phyloP scores from a whole-genome alignment of 2,888 invertebrate species.

The Campaea margaritaria region DNA sequence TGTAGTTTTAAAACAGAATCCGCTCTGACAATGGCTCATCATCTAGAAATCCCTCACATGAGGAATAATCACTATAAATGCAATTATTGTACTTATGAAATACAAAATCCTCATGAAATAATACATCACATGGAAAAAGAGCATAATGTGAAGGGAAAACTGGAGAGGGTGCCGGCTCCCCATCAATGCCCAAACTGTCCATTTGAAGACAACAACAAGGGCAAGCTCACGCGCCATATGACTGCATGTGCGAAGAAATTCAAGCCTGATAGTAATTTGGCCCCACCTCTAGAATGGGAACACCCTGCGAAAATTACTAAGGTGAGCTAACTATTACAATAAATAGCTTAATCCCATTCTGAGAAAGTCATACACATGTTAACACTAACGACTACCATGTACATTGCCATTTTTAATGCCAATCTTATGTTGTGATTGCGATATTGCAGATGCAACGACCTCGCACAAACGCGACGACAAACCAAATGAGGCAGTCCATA shows the following conservation, averaged over 20 bases:
- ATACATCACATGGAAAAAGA: slow-evolving; percentile 96
- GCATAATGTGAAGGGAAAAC: slow-evolving; percentile 92
- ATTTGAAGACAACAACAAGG: slow-evolving; percentile 97
- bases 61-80: slow-evolving; percentile 94
- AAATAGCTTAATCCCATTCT: too few species aligned
- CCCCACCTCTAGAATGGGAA: slow-evolving; percentile 96
- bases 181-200: slow-evolving; percentile 97
- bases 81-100: slow-evolving; percentile 92
- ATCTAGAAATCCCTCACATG: slow-evolving; percentile 96
- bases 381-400: too few species aligned
- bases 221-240: slow-evolving; percentile 94
- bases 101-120: slow-evolving; percentile 94
- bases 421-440: neutral
- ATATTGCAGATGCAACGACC: slow-evolving; percentile 24
- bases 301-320: slow-evolving; percentile 97
- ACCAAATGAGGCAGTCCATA: slow-evolving; percentile 13
- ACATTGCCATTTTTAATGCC: neutral
- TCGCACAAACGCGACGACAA: slow-evolving; percentile 16
- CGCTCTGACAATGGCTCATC: slow-evolving; percentile 92
- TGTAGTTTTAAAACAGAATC: slow-evolving; percentile 97
- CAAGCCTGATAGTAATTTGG: slow-evolving; percentile 93
- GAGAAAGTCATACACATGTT: too few species aligned
- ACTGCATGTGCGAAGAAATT: slow-evolving; percentile 95
- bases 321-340: slow-evolving; percentile 58
- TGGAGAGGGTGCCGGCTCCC: slow-evolving; percentile 94